Conservation (phyloP, 2,888 invertebrate genomes). For the Homarus gammarus region DNA sequence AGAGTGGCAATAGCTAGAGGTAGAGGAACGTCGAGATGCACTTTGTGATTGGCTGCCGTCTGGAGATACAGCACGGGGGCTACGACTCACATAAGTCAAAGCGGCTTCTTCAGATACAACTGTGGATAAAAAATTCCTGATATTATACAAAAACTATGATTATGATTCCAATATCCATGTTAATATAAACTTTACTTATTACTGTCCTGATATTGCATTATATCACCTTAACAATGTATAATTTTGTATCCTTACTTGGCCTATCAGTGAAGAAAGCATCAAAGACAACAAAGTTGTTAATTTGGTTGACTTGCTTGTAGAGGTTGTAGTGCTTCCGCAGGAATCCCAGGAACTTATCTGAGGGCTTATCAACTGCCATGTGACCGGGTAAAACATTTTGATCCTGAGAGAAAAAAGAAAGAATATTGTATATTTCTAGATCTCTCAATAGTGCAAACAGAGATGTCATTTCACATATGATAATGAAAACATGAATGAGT, state of each 20-base stretch:
- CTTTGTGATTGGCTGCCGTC: slow-evolving; percentile 41
- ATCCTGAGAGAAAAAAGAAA: slow-evolving; percentile 81
- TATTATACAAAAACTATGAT: too few species aligned
- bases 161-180: too few species aligned
- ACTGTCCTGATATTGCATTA: not conserved
- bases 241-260: slow-evolving; percentile 67
- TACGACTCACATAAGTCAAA: slow-evolving; percentile 55
- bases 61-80: slow-evolving; percentile 59
- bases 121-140: slow-evolving; percentile 17
- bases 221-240: too few species aligned
- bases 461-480: too few species aligned
- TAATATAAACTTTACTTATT: not conserved
- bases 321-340: slow-evolving; percentile 89
- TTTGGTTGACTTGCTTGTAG: slow-evolving; percentile 86
- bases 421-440: not conserved
- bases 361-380: slow-evolving; percentile 95
- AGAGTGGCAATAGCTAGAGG: slow-evolving; percentile 56
- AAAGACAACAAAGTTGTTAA: slow-evolving; percentile 93
- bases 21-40: slow-evolving; percentile 59
- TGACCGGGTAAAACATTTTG: slow-evolving; percentile 85
- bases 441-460: too few species aligned
- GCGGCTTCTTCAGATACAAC: slow-evolving; percentile 63
- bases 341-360: slow-evolving; percentile 91
- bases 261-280: slow-evolving; percentile 85
- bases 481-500: too few species aligned